Conservation (phyloP, 2,113 vertebrate genomes). For the Mesitornis unicolor region DNA sequence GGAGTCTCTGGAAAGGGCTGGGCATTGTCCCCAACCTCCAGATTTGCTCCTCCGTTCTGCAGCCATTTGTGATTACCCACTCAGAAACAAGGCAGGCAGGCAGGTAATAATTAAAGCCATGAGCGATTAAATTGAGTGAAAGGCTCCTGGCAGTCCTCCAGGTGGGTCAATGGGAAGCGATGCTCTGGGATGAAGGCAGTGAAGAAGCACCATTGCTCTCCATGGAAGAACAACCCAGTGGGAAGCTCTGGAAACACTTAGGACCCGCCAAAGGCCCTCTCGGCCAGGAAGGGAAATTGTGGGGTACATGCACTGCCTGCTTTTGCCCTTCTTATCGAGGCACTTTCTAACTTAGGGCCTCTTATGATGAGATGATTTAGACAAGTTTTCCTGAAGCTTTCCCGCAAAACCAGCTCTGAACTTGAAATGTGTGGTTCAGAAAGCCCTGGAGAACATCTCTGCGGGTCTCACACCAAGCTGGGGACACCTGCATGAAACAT, state of each 20-base stretch:
- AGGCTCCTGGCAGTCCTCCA: slow-evolving; percentile 1
- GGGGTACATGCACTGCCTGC: background rate
- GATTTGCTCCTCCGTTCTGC: background rate
- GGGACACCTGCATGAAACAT: rapidly evolving
- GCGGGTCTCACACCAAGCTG: background rate
- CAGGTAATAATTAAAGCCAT: background rate
- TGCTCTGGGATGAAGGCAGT: background rate
- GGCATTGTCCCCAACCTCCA: background rate
- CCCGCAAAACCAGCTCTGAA: background rate
- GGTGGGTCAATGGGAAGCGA: background rate
- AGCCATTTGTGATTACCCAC: rapidly evolving
- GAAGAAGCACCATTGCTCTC: background rate
- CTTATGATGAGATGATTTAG: rapidly evolving
- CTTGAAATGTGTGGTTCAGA: rapidly evolving
- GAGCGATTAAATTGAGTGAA: background rate
- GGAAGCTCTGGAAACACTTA: background rate
- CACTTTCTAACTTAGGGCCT: background rate
- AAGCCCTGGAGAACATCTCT: background rate
- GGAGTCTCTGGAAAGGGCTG: background rate
- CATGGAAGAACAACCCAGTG: rapidly evolving
- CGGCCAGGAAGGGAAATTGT: background rate
- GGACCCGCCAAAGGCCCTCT: background rate
- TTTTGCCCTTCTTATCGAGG: background rate
- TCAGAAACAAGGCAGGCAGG: background rate
- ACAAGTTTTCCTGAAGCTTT: background rate